Base-by-base conservation (phyloP, 2,888 invertebrate species). In the Embidobia sp. region DNA sequence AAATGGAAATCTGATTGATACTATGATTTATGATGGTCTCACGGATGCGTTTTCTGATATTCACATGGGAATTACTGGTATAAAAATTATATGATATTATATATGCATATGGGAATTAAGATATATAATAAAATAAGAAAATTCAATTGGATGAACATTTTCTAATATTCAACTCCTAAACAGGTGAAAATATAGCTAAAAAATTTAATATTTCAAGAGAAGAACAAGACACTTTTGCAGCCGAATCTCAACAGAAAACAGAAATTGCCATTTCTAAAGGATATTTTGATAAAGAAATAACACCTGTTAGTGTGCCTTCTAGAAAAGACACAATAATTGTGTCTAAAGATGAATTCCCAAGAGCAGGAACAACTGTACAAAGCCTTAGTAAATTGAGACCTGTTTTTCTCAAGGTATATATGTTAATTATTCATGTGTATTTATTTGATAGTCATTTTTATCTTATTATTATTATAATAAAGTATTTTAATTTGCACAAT, bases 31-130 rank as follows among this genome's bases (percentile, higher is more conserved):
- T 27, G 95, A 95, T 90, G 95, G 94, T 0, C 91, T 96, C 6
- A 94, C 92, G 0, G 96, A 96, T 90, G 94, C 94, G 4, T 94
- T 95, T 85, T 85, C 92, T 79, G 91, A 92, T 67, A 92, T 93
- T 66, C 95, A 94, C 84, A 96, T 96, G 96, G 96, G 96, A 53
- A 90, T 94, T 19, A 96, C 96, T 77, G 94, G 94, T 93, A 88
- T 31, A 6, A n/a, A n/a, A n/a, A n/a, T n/a, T n/a, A n/a, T n/a
- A n/a, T n/a, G n/a, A n/a, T n/a, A n/a, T n/a, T n/a, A n/a, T n/a
- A n/a, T n/a, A n/a, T n/a, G n/a, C n/a, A n/a, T n/a, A n/a, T n/a
- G n/a, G n/a, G n/a, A n/a, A n/a, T n/a, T n/a, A n/a, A n/a, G n/a
- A n/a, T n/a, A n/a, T n/a, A n/a, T n/a, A n/a, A n/a, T n/a, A n/a